Base-by-base conservation (phyloP, 2,888 invertebrate species). In the Nemurella pictetii region DNA sequence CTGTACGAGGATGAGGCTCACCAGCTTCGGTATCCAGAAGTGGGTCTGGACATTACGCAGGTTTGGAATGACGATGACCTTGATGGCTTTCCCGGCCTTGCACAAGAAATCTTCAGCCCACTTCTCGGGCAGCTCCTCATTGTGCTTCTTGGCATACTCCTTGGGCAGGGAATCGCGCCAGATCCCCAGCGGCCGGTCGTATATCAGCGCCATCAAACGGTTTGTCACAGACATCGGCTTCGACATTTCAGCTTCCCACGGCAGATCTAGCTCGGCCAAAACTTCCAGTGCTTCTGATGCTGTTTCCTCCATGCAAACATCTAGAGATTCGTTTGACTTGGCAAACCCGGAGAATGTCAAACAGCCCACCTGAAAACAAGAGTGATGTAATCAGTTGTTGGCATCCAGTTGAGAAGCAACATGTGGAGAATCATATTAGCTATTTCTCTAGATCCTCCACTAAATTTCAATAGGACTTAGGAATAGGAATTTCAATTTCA, bases 41-140 rank as follows among this genome's bases (percentile, higher is more conserved):
- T 75, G 12, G 7, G 2, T 75, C 26, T 12, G 4, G 25, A 75
- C 7, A 3, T 75, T n/a, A n/a, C n/a, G n/a, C n/a, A n/a, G n/a
- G 15, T 3, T 27, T 0, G 75, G 75, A 25, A 2, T 15, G 27
- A 4, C 25, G 55, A 15, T 55, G 15, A 55, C 3, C 20, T 20
- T 7, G 12, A 55, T 55, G 3, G 55, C 55, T n/a, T 36, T 7
- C 55, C 7, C 55, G 7, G 12, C 9, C 25, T 75, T 75, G 26
- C 25, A 7, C 25, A 27, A 15, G 9, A 75, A 28, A 3, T 2
- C 26, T 2, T 28, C 75, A 4, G 26, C 75, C 95, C 96, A 95
- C 89, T 95, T 93, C 15, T 90, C 90, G 0, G 96, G 96, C 82
- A 96, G 90, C 84, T 92, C 92, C 89, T 95, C 95, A 0, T 92